Percentiles rank a stretch among this genome's conserved stretches.
Conservation (phyloP, 2,888 invertebrate species). For the Yponomeuta sedellus region DNA sequence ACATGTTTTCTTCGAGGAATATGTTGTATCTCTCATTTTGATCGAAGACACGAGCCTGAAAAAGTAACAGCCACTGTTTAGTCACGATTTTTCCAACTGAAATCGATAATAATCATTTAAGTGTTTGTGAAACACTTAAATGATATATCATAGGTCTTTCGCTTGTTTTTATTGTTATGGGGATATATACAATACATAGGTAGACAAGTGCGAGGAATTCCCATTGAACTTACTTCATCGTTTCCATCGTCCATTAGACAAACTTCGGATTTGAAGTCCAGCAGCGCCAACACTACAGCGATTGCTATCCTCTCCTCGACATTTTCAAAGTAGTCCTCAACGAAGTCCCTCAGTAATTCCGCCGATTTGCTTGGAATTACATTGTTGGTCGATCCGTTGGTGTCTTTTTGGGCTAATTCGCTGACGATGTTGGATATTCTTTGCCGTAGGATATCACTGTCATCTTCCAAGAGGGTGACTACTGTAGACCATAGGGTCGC, state of each 20-base stretch:
- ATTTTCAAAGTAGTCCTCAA: slow-evolving; percentile 19
- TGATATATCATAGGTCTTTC: background rate
- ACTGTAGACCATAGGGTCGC: slow-evolving; percentile 51
- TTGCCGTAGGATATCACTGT: slow-evolving; percentile 55
- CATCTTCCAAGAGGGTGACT: slow-evolving; percentile 73
- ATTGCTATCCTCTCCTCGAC: slow-evolving; percentile 25
- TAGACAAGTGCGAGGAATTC: no score
- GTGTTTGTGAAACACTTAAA: background rate
- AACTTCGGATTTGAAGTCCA: slow-evolving; percentile 51
- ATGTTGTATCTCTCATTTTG: slow-evolving; percentile 79
- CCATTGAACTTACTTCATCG: slow-evolving; percentile 40
- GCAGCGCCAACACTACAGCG: slow-evolving; percentile 39
- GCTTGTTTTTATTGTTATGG: background rate
- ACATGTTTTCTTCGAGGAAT: slow-evolving; percentile 71
- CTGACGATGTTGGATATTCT: slow-evolving; percentile 28
- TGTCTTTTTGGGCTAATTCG: background rate
- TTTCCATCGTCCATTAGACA: slow-evolving; percentile 40
- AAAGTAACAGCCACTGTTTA: slow-evolving; percentile 17
- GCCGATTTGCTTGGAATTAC: slow-evolving; percentile 28
- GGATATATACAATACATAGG: no score
- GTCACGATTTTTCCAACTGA: no score
- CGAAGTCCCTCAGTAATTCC: slow-evolving; percentile 24
- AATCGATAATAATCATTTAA: background rate
- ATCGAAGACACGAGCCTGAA: slow-evolving; percentile 78
- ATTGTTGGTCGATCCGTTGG: background rate